Conservation (phyloP, 2,113 vertebrate species). For the Clinocottus analis region DNA sequence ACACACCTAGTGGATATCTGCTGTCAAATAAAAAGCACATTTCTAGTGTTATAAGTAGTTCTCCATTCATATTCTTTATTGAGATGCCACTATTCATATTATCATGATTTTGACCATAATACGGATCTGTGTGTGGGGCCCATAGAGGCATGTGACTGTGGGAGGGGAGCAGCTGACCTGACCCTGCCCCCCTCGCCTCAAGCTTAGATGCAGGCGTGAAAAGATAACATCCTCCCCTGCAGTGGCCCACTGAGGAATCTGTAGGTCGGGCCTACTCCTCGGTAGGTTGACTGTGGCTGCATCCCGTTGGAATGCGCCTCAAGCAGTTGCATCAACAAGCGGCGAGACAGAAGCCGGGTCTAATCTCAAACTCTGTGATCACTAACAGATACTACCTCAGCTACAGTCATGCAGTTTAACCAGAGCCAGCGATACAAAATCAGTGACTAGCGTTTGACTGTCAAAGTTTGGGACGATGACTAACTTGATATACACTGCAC, state of each 20-base stretch:
- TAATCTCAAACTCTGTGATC: constrained; percentile 38
- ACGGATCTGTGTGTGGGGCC: constrained; percentile 17
- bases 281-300: constrained; percentile 62
- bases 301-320: constrained; percentile 77
- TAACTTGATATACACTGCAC: neutral
- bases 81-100: neutral
- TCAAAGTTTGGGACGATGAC: constrained; percentile 13
- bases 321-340: constrained; percentile 81
- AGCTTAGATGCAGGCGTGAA: constrained; percentile 64
- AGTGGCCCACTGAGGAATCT: constrained; percentile 65
- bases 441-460: constrained; percentile 2
- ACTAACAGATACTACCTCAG: constrained; percentile 17
- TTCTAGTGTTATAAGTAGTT: neutral
- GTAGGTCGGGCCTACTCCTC: constrained; percentile 47
- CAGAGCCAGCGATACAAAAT: neutral
- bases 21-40: neutral
- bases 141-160: constrained; percentile 49
- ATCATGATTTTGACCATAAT: neutral
- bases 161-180: constrained; percentile 61
- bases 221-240: constrained; percentile 78
- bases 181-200: constrained; percentile 39
- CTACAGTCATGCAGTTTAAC: neutral
- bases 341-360: constrained; percentile 46
- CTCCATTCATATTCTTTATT: neutral
- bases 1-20: neutral